Conservation (phyloP, 2,797 vertebrate genomes). For the Manis javanica region DNA sequence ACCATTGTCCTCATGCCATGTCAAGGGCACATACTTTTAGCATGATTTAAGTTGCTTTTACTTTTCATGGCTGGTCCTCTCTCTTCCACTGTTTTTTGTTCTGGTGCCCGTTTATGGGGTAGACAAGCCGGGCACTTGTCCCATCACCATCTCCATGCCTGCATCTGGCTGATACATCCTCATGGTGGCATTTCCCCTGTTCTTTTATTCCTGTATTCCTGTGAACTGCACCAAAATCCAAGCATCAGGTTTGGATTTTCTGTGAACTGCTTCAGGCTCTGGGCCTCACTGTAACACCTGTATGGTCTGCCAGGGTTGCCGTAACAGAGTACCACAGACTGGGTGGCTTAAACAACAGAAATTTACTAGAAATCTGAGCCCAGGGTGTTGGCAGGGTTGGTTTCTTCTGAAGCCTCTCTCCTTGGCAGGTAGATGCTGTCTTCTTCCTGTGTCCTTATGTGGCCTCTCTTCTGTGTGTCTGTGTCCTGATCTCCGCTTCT, state of each 20-base stretch:
- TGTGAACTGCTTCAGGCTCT: not conserved
- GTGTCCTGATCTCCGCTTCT: not conserved
- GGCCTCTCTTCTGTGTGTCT: not conserved
- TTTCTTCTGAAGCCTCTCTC: not conserved
- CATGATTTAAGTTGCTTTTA: not conserved
- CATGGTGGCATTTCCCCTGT: not conserved
- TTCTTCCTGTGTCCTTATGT: not conserved
- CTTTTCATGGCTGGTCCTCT: not conserved
- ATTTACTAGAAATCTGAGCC: not conserved
- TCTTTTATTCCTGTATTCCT: not conserved
- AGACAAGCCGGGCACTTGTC: not conserved
- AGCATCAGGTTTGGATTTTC: not conserved
- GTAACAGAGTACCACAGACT: not conserved
- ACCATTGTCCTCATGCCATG: not conserved
- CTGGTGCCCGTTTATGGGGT: no score
- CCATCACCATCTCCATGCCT: rapidly evolving
- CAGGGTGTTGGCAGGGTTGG: not conserved
- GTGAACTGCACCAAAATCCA: not conserved
- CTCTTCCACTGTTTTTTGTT: not conserved
- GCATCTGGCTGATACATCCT: not conserved
- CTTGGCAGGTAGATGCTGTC: not conserved
- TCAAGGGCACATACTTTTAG: not conserved
- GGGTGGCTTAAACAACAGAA: not conserved
- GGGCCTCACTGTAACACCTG: not conserved
- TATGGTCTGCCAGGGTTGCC: not conserved